phyloP scores from a whole-genome alignment of 1,140 invertebrate species.

The Bombus fervidus region DNA sequence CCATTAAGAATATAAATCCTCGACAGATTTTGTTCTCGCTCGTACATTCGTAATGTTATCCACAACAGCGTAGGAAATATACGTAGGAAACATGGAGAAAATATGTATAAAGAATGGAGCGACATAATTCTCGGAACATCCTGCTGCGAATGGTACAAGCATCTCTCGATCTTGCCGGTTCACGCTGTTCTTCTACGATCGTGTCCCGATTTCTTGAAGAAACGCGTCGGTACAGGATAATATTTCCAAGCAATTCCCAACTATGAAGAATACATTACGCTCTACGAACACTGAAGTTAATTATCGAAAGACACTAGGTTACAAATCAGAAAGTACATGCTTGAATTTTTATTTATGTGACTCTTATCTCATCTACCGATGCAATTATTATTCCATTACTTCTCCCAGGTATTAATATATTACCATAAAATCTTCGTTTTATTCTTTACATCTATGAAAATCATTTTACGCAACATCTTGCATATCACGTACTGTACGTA shows the following conservation, averaged over 20 bases:
- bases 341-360: neutral
- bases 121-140: constrained; percentile 56
- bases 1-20: constrained; percentile 42
- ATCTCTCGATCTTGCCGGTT: constrained; percentile 48
- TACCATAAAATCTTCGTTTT: too few species aligned
- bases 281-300: neutral
- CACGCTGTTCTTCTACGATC: constrained; percentile 30
- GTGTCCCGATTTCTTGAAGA: constrained; percentile 16
- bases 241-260: constrained; percentile 3
- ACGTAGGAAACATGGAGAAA: neutral
- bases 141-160: constrained; percentile 45
- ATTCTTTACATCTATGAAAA: too few species aligned
- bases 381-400: neutral
- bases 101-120: constrained; percentile 44
- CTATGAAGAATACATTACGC: neutral
- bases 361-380: neutral
- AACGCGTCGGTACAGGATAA: neutral
- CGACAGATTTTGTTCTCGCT: constrained; percentile 22
- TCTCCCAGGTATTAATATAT: too few species aligned
- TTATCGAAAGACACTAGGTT: neutral
- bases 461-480: too few species aligned
- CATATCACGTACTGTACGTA: neutral
- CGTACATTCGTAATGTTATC: constrained; percentile 19
- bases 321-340: neutral
- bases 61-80: constrained; percentile 17